Evolutionary conservation across 2,888 invertebrate species (phyloP).

Genomic region (Lampropteryx suffumata): DNA sequence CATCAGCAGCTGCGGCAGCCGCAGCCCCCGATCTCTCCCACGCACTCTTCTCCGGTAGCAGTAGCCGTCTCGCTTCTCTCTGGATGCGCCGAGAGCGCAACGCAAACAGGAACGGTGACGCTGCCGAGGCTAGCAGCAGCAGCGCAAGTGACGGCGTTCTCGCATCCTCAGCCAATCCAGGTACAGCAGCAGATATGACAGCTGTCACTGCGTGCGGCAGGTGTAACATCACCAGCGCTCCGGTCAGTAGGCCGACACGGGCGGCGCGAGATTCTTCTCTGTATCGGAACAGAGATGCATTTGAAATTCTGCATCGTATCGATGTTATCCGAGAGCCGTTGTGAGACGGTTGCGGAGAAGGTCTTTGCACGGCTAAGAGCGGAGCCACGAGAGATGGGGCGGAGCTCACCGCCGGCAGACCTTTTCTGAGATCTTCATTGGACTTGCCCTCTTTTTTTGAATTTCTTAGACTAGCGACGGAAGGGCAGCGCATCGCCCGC

Average conservation of each 20-base stretch:
- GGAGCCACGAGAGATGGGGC: slow-evolving; percentile 76
- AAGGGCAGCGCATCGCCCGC: slow-evolving; percentile 71
- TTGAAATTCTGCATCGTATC: slow-evolving; percentile 90
- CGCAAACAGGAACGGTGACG: slow-evolving; percentile 90
- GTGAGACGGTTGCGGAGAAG: slow-evolving; percentile 72
- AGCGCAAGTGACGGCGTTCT: slow-evolving; percentile 79
- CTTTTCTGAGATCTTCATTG: slow-evolving; percentile 64
- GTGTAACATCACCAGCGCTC: slow-evolving; percentile 89
- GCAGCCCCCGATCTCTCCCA: slow-evolving; percentile 81
- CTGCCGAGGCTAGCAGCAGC: slow-evolving; percentile 84
- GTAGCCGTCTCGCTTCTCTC: slow-evolving; percentile 67
- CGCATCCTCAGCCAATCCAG: slow-evolving; percentile 76
- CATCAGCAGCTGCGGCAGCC: slow-evolving; percentile 81
- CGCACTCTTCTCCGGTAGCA: slow-evolving; percentile 72
- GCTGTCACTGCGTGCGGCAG: slow-evolving; percentile 84
- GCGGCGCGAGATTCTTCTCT: slow-evolving; percentile 95
- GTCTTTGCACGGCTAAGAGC: slow-evolving; percentile 56
- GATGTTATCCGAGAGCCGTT: slow-evolving; percentile 86
- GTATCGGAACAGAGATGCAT: slow-evolving; percentile 92
- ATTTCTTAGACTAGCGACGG: slow-evolving; percentile 71
- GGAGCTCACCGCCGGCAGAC: slow-evolving; percentile 77
- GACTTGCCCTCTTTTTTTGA: slow-evolving; percentile 71
- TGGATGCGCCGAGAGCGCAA: slow-evolving; percentile 87
- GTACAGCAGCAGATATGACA: slow-evolving; percentile 67
- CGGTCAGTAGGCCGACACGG: slow-evolving; percentile 85